phyloP scores from a whole-genome alignment of 2,888 invertebrate genomes.

The Muschampia plurimacula region DNA sequence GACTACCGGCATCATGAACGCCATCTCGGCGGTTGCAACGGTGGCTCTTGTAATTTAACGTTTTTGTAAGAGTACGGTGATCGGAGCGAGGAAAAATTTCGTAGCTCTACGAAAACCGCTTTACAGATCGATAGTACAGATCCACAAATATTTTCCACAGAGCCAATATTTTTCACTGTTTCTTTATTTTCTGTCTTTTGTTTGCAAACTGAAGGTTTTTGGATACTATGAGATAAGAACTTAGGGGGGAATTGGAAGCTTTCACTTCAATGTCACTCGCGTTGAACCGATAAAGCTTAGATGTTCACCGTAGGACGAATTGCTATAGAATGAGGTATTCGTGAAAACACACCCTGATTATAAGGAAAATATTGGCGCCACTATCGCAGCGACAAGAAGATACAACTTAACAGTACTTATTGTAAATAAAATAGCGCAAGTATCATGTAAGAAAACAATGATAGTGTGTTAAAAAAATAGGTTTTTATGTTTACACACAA shows the following conservation, averaged over 20 bases:
- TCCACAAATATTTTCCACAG: conserved; percentile 34
- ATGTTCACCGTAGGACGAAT: conserved; percentile 82
- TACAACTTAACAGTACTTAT: conserved; percentile 9
- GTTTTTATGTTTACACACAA: conserved; percentile 36
- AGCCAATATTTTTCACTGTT: conserved; percentile 37
- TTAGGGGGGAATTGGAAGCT: conserved; percentile 53
- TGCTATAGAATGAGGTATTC: conserved; percentile 81
- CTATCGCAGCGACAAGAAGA: conserved; percentile 59
- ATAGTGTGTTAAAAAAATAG: neutral
- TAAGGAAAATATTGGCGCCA: conserved; percentile 84
- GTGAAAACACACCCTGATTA: conserved; percentile 83
- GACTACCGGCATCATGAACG: conserved; percentile 98
- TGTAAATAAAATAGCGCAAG: neutral
- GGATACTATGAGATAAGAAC: conserved; percentile 50
- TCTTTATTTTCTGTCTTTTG: conserved; percentile 49
- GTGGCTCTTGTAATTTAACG: conserved; percentile 75
- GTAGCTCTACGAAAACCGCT: conserved; percentile 56
- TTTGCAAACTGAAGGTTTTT: conserved; percentile 44
- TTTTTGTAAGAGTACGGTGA: conserved; percentile 69
- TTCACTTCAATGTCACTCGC: conserved; percentile 81
- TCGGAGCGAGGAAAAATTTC: conserved; percentile 54
- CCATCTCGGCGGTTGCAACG: conserved; percentile 88
- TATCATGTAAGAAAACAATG: conserved; percentile 1
- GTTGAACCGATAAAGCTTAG: conserved; percentile 63
- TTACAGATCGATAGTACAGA: conserved; percentile 60